phyloP scores from a whole-genome alignment of 1,140 invertebrate species.

The Papilio xuthus region DNA sequence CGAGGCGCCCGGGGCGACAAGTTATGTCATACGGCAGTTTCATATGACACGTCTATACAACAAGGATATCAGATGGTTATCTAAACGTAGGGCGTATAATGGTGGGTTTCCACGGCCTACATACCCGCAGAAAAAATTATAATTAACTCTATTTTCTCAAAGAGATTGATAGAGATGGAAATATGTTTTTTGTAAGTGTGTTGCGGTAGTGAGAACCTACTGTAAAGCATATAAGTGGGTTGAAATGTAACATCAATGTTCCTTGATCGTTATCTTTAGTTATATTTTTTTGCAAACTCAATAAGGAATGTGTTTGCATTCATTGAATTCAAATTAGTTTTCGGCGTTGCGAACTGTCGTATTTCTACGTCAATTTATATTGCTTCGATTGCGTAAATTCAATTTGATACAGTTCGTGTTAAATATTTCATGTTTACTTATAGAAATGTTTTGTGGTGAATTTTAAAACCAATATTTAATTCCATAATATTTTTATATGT shows the following conservation, averaged over 20 bases:
- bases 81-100: conserved; percentile 50
- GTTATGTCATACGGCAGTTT: conserved; percentile 72
- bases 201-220: background rate
- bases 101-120: background rate
- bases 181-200: background rate
- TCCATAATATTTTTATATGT: too few relatives aligned
- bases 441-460: background rate
- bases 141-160: background rate
- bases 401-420: conserved; percentile 15
- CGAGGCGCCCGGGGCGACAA: conserved; percentile 68
- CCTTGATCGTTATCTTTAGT: conserved; percentile 68
- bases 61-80: conserved; percentile 78
- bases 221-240: conserved; percentile 55
- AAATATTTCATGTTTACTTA: conserved; percentile 7
- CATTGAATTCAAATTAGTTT: conserved; percentile 13
- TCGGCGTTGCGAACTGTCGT: conserved; percentile 37
- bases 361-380: conserved; percentile 29
- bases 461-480: background rate
- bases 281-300: conserved; percentile 52
- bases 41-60: conserved; percentile 67
- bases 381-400: conserved; percentile 4
- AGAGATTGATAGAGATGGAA: background rate
- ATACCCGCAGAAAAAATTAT: background rate
- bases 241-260: conserved; percentile 50
- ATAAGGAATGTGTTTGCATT: conserved; percentile 45